Percentiles rank a stretch among this genome's conserved stretches.
Conservation (phyloP, 2,113 vertebrate genomes). For the Cricetomys ansorgei region DNA sequence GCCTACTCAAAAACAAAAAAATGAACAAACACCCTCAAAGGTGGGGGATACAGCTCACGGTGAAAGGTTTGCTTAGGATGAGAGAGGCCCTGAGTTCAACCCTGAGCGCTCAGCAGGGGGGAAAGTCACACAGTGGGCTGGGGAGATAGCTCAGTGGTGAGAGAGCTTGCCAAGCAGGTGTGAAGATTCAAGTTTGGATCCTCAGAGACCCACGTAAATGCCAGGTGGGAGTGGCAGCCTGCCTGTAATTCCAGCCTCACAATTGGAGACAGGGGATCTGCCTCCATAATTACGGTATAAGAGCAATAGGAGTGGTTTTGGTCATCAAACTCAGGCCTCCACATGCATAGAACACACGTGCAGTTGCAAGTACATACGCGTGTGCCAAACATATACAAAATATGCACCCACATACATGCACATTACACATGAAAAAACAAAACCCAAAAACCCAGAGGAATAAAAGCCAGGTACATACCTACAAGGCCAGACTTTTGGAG, state of each 20-base stretch:
- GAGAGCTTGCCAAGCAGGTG: no score
- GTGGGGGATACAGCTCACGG: neutral
- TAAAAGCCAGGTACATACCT: neutral
- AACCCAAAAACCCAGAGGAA: neutral
- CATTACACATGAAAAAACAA: neutral
- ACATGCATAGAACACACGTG: neutral
- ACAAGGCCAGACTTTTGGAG: neutral
- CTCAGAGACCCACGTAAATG: neutral
- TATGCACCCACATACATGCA: no score
- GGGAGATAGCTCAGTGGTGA: neutral
- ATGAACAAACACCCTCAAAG: neutral
- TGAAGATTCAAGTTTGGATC: neutral
- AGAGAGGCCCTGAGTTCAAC: neutral
- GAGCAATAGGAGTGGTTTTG: neutral
- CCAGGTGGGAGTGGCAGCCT: neutral
- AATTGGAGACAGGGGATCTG: neutral
- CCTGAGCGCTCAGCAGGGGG: neutral
- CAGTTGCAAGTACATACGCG: neutral
- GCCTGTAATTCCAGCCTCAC: neutral
- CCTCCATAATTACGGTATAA: neutral
- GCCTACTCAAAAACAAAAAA: neutral
- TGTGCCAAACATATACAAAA: neutral
- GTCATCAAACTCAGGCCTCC: neutral
- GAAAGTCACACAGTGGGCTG: neutral
- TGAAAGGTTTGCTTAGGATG: neutral